Percentiles rank a stretch among this genome's conserved stretches.
These are phyloP conservation scores for Hiodon alosoides DNA, from an alignment of 2,113 vertebrate genomes.

Conservation along the genomic window DNA sequence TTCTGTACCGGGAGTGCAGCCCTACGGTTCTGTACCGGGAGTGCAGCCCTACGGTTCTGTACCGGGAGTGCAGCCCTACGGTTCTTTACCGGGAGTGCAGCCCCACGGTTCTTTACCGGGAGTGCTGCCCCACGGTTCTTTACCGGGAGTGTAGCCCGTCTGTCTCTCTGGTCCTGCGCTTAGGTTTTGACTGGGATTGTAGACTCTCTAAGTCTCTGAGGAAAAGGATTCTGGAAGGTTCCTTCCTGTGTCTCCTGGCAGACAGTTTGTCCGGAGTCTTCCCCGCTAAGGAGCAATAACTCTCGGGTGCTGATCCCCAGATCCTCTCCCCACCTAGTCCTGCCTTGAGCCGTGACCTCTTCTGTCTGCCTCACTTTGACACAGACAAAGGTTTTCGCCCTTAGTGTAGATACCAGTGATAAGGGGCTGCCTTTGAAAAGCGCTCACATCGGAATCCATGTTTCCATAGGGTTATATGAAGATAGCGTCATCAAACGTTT, in stretches of 20 bases:
- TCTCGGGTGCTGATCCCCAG: too few relatives aligned
- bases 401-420: slow-evolving; percentile 8
- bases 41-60: neutral
- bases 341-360: neutral
- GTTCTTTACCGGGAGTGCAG: neutral
- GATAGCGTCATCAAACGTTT: too few relatives aligned
- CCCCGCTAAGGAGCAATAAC: too few relatives aligned
- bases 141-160: neutral
- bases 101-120: neutral
- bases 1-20: neutral
- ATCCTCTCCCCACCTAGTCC: neutral
- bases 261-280: slow-evolving; percentile 29
- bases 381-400: neutral
- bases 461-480: neutral
- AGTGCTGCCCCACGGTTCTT: neutral
- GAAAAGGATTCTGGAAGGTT: neutral
- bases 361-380: neutral
- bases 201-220: too few relatives aligned
- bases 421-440: neutral
- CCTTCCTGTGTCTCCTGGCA: slow-evolving; percentile 7
- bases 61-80: neutral
- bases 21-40: neutral
- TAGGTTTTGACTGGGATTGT: neutral
- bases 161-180: neutral
- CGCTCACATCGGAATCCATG: too few relatives aligned